Percentiles rank a stretch among this genome's conserved stretches.
phyloP scores from a whole-genome alignment of 1,140 invertebrate genomes.

The Lysiphlebus fabarum region DNA sequence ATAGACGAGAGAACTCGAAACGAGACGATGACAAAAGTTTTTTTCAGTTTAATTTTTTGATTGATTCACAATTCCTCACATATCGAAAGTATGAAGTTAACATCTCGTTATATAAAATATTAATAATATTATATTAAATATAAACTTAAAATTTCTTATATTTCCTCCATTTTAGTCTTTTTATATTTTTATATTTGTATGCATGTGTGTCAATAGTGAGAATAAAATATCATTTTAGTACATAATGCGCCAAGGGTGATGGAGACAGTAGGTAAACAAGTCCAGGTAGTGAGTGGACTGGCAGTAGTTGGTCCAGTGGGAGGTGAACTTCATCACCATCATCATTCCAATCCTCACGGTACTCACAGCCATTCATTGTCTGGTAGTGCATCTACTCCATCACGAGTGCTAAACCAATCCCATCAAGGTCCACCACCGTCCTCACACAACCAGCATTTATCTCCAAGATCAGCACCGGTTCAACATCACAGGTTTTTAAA shows the following conservation, averaged over 20 bases:
- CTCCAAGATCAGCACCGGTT: conserved; percentile 49
- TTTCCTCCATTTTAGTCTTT: too few relatives aligned
- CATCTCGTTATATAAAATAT: too few relatives aligned
- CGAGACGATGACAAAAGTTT: too few relatives aligned
- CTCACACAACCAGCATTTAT: conserved; percentile 51
- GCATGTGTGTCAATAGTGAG: background rate
- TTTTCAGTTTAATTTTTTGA: too few relatives aligned
- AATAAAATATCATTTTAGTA: conserved; percentile 38
- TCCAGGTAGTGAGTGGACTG: conserved; percentile 53
- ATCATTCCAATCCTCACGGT: conserved; percentile 48
- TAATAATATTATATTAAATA: too few relatives aligned
- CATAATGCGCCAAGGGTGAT: conserved; percentile 53
- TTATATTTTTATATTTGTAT: too few relatives aligned
- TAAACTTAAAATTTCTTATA: too few relatives aligned
- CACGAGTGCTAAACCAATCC: conserved; percentile 47
- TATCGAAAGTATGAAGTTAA: too few relatives aligned
- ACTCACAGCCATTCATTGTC: conserved; percentile 48
- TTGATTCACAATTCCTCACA: too few relatives aligned
- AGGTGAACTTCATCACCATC: conserved; percentile 51
- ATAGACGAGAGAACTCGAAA: too few relatives aligned
- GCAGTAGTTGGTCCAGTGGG: conserved; percentile 51
- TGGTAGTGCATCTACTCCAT: conserved; percentile 44
- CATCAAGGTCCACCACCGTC: conserved; percentile 43
- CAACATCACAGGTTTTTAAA: conserved; percentile 44
- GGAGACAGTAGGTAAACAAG: conserved; percentile 54